A percentile compares a stretch with the other conserved stretches of the same genome.
Conservation (phyloP, 1,140 invertebrate species). For the Aphelenchoides avenae region DNA sequence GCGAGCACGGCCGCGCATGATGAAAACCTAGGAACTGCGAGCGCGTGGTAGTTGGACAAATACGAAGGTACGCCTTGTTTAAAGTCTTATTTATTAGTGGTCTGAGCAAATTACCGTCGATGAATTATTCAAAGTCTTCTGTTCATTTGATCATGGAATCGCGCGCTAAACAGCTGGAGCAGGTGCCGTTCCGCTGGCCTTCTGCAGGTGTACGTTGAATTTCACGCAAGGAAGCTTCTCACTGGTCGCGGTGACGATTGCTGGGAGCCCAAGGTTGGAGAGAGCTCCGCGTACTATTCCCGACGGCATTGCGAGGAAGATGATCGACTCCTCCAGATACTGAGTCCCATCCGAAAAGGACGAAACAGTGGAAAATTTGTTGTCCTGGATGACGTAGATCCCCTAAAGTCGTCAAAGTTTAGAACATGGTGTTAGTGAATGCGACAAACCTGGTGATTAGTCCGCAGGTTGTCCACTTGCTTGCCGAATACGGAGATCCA, state of each 20-base stretch:
- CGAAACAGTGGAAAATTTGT: constrained; percentile 81
- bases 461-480: constrained; percentile 95
- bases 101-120: too few relatives aligned
- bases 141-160: too few relatives aligned
- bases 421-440: neutral
- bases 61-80: too few relatives aligned
- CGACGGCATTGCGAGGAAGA: constrained; percentile 90
- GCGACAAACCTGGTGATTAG: constrained; percentile 76
- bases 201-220: constrained; percentile 67
- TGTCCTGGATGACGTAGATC: constrained; percentile 95
- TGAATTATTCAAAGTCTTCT: too few relatives aligned
- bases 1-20: too few relatives aligned
- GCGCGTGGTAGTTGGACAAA: too few relatives aligned
- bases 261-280: constrained; percentile 85
- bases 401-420: constrained; percentile 65
- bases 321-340: constrained; percentile 81
- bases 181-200: too few relatives aligned
- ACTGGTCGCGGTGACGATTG: constrained; percentile 88
- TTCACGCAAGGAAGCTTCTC: constrained; percentile 83
- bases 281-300: constrained; percentile 88
- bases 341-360: constrained; percentile 82
- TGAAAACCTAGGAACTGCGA: too few relatives aligned
- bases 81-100: too few relatives aligned
- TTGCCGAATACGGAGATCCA: constrained; percentile 95
- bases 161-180: too few relatives aligned